Conservation (phyloP, 2,888 invertebrate species). For the Luperina nickerlii region DNA sequence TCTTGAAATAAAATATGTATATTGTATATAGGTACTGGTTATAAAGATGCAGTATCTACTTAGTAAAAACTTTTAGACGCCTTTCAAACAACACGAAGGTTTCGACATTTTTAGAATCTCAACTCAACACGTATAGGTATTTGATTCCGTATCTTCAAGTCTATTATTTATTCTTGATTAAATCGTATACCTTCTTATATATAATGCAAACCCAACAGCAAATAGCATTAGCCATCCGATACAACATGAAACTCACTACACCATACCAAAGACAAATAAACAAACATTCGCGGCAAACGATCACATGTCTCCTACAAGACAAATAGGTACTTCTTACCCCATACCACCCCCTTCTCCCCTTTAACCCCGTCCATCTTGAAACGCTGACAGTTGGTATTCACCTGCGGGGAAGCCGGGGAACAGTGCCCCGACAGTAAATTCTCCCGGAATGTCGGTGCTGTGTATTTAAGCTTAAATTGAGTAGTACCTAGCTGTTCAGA, state of each 20-base stretch:
- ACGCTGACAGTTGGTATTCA: constrained; percentile 85
- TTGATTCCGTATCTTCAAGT: background rate
- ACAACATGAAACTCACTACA: constrained; percentile 50
- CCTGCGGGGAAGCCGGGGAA: constrained; percentile 76
- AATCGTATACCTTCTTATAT: background rate
- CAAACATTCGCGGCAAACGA: constrained; percentile 78
- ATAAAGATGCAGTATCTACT: background rate
- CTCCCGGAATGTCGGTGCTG: constrained; percentile 69
- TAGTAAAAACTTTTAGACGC: background rate
- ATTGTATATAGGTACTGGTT: no score
- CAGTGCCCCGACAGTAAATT: constrained; percentile 72
- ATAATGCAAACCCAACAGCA: constrained; percentile 1
- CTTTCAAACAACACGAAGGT: background rate
- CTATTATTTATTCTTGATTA: background rate
- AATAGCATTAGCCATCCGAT: constrained; percentile 41
- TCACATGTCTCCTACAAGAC: constrained; percentile 86
- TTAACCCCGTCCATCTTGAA: constrained; percentile 74
- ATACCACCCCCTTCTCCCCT: constrained; percentile 60
- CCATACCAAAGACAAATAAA: constrained; percentile 81
- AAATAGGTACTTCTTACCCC: constrained; percentile 77
- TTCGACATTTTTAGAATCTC: background rate
- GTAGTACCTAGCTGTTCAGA: constrained; percentile 53
- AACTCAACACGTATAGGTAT: background rate
- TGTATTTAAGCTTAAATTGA: constrained; percentile 72
- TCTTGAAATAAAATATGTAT: no score